These are phyloP conservation scores for Poecilia gillii DNA, from an alignment of 2,797 vertebrate species.

Conservation along the genomic window DNA sequence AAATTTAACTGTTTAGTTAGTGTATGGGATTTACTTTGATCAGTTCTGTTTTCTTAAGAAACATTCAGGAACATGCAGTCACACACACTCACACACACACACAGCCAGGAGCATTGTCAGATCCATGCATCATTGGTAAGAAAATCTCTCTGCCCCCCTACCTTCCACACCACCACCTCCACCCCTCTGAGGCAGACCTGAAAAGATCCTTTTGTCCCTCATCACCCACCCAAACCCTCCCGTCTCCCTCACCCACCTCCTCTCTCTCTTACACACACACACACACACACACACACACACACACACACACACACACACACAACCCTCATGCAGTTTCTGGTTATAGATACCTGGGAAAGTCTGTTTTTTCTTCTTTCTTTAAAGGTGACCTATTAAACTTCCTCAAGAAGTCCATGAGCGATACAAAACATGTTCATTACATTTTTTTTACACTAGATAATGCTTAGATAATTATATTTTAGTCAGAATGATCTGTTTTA, in stretches of 20 bases:
- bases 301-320: conserved; percentile 53
- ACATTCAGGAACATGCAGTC: conserved; percentile 21
- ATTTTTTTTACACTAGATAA: too few relatives aligned
- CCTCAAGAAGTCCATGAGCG: too few relatives aligned
- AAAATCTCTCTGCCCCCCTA: conserved; percentile 71
- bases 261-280: conserved; percentile 53
- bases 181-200: conserved; percentile 70
- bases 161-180: conserved; percentile 50
- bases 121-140: conserved; percentile 85
- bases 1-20: conserved; percentile 29
- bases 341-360: conserved; percentile 75
- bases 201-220: conserved; percentile 84
- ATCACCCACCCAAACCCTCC: conserved; percentile 56
- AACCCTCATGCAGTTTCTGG: conserved; percentile 63
- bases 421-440: too few relatives aligned
- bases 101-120: conserved; percentile 80
- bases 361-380: conserved; percentile 10
- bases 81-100: conserved; percentile 37
- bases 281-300: conserved; percentile 41
- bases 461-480: too few relatives aligned
- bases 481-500: too few relatives aligned
- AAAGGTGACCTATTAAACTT: too few relatives aligned
- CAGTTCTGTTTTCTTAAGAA: conserved; percentile 33
- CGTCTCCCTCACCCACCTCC: conserved; percentile 19
- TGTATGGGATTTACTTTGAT: conserved; percentile 36